Evolutionary conservation across 1,140 invertebrate species (phyloP).

Genomic region (Aphelinus certus): DNA sequence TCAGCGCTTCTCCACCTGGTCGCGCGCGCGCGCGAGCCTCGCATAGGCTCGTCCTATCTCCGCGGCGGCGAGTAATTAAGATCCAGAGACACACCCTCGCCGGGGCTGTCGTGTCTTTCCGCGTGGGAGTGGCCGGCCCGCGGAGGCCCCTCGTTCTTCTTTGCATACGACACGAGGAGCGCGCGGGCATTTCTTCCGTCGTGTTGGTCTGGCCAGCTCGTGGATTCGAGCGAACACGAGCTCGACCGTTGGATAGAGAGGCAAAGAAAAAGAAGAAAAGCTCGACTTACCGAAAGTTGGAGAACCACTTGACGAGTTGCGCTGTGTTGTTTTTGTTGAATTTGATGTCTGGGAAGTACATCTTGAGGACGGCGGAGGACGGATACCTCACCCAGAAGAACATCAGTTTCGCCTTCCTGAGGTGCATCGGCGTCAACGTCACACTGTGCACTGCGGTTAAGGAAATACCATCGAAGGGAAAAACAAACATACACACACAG

Average conservation of each 20-base stretch:
- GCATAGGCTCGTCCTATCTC: constrained; percentile 36
- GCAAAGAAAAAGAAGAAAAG: too few species aligned
- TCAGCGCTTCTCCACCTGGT: too few species aligned
- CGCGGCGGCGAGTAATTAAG: constrained; percentile 63
- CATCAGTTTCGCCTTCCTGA: constrained; percentile 99
- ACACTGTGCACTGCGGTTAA: constrained; percentile 89
- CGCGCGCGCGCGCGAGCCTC: neutral
- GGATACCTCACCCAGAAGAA: constrained; percentile 99
- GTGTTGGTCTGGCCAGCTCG: neutral
- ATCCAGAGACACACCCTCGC: constrained; percentile 64
- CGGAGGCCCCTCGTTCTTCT: constrained; percentile 59
- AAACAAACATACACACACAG: too few species aligned
- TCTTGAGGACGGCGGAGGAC: constrained; percentile 97
- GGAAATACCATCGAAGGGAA: constrained; percentile 63
- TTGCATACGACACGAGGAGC: constrained; percentile 52
- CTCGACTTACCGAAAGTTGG: constrained; percentile 94
- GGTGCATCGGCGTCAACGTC: constrained; percentile 98
- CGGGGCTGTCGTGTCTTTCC: constrained; percentile 48
- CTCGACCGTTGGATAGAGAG: too few species aligned
- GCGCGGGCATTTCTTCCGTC: too few species aligned
- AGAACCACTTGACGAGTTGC: constrained; percentile 99
- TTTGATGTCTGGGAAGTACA: constrained; percentile 99
- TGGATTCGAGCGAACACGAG: neutral
- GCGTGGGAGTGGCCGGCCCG: constrained; percentile 61
- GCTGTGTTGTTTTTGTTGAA: constrained; percentile 99